These are phyloP conservation scores for Halichoeres trimaculatus DNA, from an alignment of 2,113 vertebrate species.

Conservation along the genomic window DNA sequence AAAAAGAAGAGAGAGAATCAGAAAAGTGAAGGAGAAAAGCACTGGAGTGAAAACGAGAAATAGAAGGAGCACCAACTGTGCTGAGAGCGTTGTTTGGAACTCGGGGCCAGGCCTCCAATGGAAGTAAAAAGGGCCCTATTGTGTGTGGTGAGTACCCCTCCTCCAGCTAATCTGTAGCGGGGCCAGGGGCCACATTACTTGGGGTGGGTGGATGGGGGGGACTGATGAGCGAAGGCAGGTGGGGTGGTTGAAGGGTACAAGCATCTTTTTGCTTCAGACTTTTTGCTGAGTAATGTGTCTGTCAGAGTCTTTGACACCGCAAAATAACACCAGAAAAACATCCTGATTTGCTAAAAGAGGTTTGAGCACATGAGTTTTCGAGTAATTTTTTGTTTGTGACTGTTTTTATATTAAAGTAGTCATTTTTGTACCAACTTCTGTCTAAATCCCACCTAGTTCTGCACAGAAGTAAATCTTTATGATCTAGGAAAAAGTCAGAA, in stretches of 20 bases:
- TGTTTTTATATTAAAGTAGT: background rate
- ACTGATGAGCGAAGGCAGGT: constrained; percentile 74
- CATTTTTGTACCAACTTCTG: background rate
- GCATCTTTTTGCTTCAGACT: constrained; percentile 49
- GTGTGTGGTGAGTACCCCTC: constrained; percentile 75
- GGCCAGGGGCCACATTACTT: constrained; percentile 79
- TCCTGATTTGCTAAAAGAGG: background rate
- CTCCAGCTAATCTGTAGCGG: constrained; percentile 73
- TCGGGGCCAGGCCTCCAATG: constrained; percentile 58
- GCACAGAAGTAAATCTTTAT: too few relatives aligned
- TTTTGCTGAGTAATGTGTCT: constrained; percentile 53
- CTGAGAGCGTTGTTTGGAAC: constrained; percentile 71
- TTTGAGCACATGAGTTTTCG: background rate
- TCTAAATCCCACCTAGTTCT: too few relatives aligned
- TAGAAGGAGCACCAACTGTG: constrained; percentile 66
- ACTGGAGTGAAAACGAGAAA: constrained; percentile 56
- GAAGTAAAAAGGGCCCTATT: constrained; percentile 79
- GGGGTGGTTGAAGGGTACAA: constrained; percentile 49
- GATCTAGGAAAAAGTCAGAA: too few relatives aligned
- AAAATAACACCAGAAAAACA: background rate
- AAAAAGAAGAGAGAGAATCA: constrained; percentile 19
- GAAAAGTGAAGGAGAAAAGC: constrained; percentile 44
- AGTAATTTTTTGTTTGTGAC: background rate
- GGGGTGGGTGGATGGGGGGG: constrained; percentile 40
- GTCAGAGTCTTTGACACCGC: constrained; percentile 1